phyloP scores from a whole-genome alignment of 2,113 vertebrate species.

The Pyxicephalus adspersus region DNA sequence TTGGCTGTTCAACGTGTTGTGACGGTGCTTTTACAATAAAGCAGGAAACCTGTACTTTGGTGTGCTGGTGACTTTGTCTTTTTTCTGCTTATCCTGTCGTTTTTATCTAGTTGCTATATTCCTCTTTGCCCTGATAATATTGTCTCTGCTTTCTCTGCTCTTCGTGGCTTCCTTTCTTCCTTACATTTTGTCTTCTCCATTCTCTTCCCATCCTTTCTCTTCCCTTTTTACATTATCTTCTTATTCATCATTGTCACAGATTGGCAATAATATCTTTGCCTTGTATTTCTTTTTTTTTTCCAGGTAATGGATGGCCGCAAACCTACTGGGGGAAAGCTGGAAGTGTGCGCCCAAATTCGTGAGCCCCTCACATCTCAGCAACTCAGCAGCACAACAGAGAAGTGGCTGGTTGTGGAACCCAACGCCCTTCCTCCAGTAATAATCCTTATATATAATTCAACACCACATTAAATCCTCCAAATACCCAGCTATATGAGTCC shows the following conservation, averaged over 20 bases:
- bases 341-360: slow-evolving; percentile 82
- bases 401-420: slow-evolving; percentile 84
- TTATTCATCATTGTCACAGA: not conserved
- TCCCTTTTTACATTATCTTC: not conserved
- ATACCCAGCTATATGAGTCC: no score
- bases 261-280: not conserved
- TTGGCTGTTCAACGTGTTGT: no score
- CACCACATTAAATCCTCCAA: no score
- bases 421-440: slow-evolving; percentile 61
- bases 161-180: no score
- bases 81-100: no score
- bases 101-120: no score
- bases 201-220: not conserved
- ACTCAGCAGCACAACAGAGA: slow-evolving; percentile 80
- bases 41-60: no score
- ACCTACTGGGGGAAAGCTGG: slow-evolving; percentile 84
- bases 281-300: not conserved
- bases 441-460: not conserved
- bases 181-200: not conserved
- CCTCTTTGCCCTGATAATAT: no score
- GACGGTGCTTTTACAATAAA: no score
- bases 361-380: slow-evolving; percentile 83
- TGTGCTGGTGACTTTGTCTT: no score
- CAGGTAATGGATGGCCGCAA: slow-evolving; percentile 86
- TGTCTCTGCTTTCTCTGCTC: no score